These are phyloP conservation scores for Cosmorhoe ocellata DNA, from an alignment of 2,888 invertebrate genomes.

Conservation along the genomic window DNA sequence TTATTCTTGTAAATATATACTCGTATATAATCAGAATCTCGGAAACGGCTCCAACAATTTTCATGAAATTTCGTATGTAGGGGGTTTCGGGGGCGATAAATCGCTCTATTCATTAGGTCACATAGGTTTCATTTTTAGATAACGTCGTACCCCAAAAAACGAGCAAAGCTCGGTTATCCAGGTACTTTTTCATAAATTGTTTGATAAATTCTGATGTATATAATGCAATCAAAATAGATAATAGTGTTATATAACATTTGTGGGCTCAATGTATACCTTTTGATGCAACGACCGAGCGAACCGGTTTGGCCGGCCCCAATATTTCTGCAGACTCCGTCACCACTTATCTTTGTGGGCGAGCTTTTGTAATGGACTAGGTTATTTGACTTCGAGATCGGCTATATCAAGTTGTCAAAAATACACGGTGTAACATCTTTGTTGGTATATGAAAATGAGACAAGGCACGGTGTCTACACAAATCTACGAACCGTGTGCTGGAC, in stretches of 20 bases:
- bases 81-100: too few species aligned
- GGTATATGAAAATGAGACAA: neutral
- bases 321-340: slow-evolving; percentile 53
- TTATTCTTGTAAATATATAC: too few species aligned
- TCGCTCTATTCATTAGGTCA: too few species aligned
- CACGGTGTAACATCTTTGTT: too few species aligned
- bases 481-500: slow-evolving; percentile 1
- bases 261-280: slow-evolving; percentile 54
- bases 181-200: neutral
- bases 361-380: slow-evolving; percentile 33
- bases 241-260: slow-evolving; percentile 52
- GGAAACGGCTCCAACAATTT: too few species aligned
- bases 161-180: too few species aligned
- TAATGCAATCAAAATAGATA: slow-evolving; percentile 15
- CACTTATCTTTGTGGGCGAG: slow-evolving; percentile 42
- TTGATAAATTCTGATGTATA: neutral
- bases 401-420: slow-evolving; percentile 2
- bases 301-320: slow-evolving; percentile 68
- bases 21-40: too few species aligned
- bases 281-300: slow-evolving; percentile 65
- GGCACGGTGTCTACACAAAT: neutral
- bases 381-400: slow-evolving; percentile 19
- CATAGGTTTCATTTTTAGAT: too few species aligned
- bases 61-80: too few species aligned
- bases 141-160: too few species aligned